These are phyloP conservation scores for Hippocampus zosterae DNA, from an alignment of 2,113 vertebrate species.

Conservation along the genomic window DNA sequence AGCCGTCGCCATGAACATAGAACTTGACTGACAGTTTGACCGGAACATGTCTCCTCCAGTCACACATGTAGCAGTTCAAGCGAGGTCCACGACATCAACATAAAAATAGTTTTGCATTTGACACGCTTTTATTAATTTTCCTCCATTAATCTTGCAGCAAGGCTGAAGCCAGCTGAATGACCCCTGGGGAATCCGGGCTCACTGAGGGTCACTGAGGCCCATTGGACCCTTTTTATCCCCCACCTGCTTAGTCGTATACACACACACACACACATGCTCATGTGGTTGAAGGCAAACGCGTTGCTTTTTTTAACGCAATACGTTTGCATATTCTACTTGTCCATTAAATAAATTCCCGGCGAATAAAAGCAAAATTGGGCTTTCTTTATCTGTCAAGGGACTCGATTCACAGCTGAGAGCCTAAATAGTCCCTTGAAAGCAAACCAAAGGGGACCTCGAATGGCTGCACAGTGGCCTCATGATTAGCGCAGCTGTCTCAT, in stretches of 20 bases:
- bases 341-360: not conserved
- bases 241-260: conserved; percentile 36
- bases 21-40: too few species aligned
- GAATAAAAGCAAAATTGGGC: not conserved
- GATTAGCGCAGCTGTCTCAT: too few species aligned
- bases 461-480: too few species aligned
- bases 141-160: not conserved
- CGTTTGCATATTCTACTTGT: not conserved
- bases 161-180: conserved; percentile 49
- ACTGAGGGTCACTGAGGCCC: conserved; percentile 34
- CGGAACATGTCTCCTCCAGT: too few species aligned
- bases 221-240: conserved; percentile 37
- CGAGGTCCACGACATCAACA: conserved; percentile 18
- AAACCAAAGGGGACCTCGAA: too few species aligned
- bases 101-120: conserved; percentile 16
- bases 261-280: not conserved
- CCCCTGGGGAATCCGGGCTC: conserved; percentile 28
- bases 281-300: not conserved
- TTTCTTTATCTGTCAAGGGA: not conserved
- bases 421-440: too few species aligned
- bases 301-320: not conserved
- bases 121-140: not conserved
- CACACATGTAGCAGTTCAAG: not conserved
- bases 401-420: too few species aligned
- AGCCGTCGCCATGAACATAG: too few species aligned